Percentiles rank a stretch among this genome's conserved stretches.
phyloP scores from a whole-genome alignment of 1,140 invertebrate genomes.

The Drosophila parvula region DNA sequence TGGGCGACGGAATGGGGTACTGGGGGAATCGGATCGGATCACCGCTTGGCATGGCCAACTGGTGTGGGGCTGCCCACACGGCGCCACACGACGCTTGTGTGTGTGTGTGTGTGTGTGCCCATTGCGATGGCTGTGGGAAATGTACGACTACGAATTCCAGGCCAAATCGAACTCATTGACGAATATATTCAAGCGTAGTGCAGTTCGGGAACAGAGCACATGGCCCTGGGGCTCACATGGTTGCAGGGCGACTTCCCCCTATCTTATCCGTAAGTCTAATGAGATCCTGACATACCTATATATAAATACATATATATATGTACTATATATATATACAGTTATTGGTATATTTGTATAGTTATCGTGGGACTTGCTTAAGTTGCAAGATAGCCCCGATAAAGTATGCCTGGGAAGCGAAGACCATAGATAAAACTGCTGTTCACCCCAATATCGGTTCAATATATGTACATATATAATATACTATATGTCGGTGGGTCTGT shows the following conservation, averaged over 20 bases:
- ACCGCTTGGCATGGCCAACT: slow-evolving; percentile 21
- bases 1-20: background rate
- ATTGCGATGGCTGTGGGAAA: slow-evolving; percentile 34
- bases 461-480: background rate
- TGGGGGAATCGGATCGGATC: slow-evolving; percentile 6
- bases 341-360: slow-evolving; percentile 21
- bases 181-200: background rate
- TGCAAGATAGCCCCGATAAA: slow-evolving; percentile 24
- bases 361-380: slow-evolving; percentile 12
- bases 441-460: slow-evolving; percentile 5
- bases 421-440: slow-evolving; percentile 52
- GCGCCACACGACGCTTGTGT: slow-evolving; percentile 5
- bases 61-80: slow-evolving; percentile 20
- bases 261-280: slow-evolving; percentile 71
- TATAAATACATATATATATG: no score
- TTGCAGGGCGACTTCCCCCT: slow-evolving; percentile 24
- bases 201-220: slow-evolving; percentile 39
- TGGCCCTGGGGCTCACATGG: slow-evolving; percentile 53
- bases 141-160: slow-evolving; percentile 9
- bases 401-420: slow-evolving; percentile 10
- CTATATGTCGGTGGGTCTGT: background rate
- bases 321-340: slow-evolving; percentile 1
- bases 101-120: slow-evolving; percentile 13
- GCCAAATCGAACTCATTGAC: slow-evolving; percentile 9
- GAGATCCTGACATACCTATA: slow-evolving; percentile 58